Percentiles rank a stretch among this genome's conserved stretches.
phyloP scores from a whole-genome alignment of 1,140 invertebrate species.

The Lordiphosa clarofinis region DNA sequence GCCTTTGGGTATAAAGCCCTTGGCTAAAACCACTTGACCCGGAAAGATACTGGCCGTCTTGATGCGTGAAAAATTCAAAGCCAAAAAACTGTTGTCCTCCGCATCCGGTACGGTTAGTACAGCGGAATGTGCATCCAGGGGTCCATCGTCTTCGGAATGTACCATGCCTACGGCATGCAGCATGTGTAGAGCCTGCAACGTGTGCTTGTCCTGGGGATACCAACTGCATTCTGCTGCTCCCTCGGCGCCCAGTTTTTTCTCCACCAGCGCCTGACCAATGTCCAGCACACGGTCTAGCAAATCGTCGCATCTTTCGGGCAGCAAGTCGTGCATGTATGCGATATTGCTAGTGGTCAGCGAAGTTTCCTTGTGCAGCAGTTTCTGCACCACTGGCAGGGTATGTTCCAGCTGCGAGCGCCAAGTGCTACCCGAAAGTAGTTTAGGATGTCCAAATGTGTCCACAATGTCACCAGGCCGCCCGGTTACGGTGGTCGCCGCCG shows the following conservation, averaged over 20 bases:
- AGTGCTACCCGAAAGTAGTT: slow-evolving; percentile 30
- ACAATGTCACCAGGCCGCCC: slow-evolving; percentile 54
- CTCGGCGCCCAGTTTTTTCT: slow-evolving; percentile 49
- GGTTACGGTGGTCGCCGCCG: neutral
- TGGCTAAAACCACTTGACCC: slow-evolving; percentile 89
- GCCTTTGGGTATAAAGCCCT: slow-evolving; percentile 86
- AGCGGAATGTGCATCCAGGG: slow-evolving; percentile 85
- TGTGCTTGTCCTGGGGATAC: slow-evolving; percentile 58
- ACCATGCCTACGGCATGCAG: slow-evolving; percentile 84
- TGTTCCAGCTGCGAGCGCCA: slow-evolving; percentile 54
- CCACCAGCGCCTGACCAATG: slow-evolving; percentile 41
- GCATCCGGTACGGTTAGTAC: slow-evolving; percentile 85
- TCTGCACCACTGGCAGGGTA: slow-evolving; percentile 38
- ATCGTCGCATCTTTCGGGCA: slow-evolving; percentile 48
- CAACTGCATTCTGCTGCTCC: slow-evolving; percentile 50
- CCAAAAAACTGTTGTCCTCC: slow-evolving; percentile 76
- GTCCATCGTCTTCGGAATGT: slow-evolving; percentile 86
- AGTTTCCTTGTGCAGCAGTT: slow-evolving; percentile 37
- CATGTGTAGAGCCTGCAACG: slow-evolving; percentile 44
- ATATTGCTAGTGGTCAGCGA: slow-evolving; percentile 41
- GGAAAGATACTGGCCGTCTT: slow-evolving; percentile 89
- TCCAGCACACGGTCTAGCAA: slow-evolving; percentile 46
- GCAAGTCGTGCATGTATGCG: slow-evolving; percentile 57
- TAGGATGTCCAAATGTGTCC: slow-evolving; percentile 60
- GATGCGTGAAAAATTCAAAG: slow-evolving; percentile 83